Percentiles rank a stretch among this genome's conserved stretches.
Conservation (phyloP, 2,797 vertebrate genomes). For the Crenuchus spilurus region DNA sequence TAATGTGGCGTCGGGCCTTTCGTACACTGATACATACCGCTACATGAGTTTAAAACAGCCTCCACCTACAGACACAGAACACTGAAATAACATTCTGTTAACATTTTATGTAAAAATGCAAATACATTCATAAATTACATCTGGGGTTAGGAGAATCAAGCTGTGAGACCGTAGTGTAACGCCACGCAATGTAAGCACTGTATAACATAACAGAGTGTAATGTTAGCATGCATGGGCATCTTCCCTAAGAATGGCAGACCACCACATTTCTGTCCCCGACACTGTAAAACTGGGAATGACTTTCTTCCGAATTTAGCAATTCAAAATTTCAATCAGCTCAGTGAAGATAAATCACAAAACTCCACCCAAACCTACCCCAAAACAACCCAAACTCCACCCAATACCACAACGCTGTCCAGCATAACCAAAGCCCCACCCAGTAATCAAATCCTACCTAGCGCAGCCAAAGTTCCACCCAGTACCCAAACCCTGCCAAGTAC, state of each 20-base stretch:
- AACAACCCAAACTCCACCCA: too few species aligned
- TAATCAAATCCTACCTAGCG: too few species aligned
- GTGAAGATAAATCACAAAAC: neutral
- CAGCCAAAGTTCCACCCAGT: too few species aligned
- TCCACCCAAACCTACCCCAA: too few species aligned
- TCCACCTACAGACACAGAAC: conserved; percentile 80
- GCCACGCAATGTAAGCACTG: conserved; percentile 25
- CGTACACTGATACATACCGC: conserved; percentile 80
- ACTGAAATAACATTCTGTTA: conserved; percentile 66
- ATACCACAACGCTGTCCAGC: too few species aligned
- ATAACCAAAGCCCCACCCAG: too few species aligned
- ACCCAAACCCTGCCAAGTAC: too few species aligned
- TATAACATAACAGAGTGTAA: too few species aligned
- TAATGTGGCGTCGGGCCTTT: conserved; percentile 80
- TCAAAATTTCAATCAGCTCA: neutral
- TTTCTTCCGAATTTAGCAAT: neutral
- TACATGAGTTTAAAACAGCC: conserved; percentile 79
- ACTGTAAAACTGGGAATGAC: conserved; percentile 29
- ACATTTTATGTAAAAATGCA: conserved; percentile 72
- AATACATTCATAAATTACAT: conserved; percentile 85
- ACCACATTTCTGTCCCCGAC: conserved; percentile 11
- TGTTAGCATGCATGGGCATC: conserved; percentile 49
- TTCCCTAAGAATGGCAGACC: conserved; percentile 28
- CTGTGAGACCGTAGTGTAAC: conserved; percentile 61
- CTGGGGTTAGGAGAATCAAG: conserved; percentile 76